Evolutionary conservation across 1,140 invertebrate genomes (phyloP).

Genomic region (Trichogramma pretiosum): DNA sequence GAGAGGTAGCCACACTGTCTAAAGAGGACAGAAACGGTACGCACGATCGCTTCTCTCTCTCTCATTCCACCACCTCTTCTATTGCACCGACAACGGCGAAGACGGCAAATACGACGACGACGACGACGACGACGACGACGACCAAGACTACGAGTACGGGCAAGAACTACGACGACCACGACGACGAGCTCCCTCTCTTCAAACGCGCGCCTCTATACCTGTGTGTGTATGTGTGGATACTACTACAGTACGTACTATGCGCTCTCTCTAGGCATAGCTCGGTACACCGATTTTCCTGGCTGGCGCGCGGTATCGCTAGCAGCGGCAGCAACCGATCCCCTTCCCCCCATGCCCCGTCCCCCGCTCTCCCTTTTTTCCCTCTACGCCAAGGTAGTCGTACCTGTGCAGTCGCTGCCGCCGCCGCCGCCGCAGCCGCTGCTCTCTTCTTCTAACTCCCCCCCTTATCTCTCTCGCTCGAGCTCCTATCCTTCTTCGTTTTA

Average conservation of each 20-base stretch:
- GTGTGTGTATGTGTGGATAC: too few relatives aligned
- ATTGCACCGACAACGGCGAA: too few relatives aligned
- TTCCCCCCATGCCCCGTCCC: neutral
- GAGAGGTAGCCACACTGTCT: conserved; percentile 31
- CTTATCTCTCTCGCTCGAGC: conserved; percentile 23
- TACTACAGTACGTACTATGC: too few relatives aligned
- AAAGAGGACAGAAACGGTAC: conserved; percentile 48
- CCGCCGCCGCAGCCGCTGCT: conserved; percentile 19
- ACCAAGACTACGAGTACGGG: too few relatives aligned
- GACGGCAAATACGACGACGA: too few relatives aligned
- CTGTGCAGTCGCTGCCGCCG: conserved; percentile 15
- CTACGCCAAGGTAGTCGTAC: neutral
- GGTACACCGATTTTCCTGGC: too few relatives aligned
- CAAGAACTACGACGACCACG: too few relatives aligned
- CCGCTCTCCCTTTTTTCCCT: neutral
- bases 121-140: too few relatives aligned
- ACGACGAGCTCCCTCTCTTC: too few relatives aligned
- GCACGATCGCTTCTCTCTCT: conserved; percentile 36
- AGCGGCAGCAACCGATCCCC: conserved; percentile 17
- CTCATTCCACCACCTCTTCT: conserved; percentile 17
- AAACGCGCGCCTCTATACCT: too few relatives aligned
- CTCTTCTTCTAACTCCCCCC: conserved; percentile 19
- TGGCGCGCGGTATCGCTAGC: too few relatives aligned
- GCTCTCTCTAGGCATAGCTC: too few relatives aligned
- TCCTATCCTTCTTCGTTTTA: conserved; percentile 14